Evolutionary conservation across 2,888 invertebrate genomes (phyloP), one percentile per base, ranked within the genome.

Genomic region (Linnaemya vulpina): DNA sequence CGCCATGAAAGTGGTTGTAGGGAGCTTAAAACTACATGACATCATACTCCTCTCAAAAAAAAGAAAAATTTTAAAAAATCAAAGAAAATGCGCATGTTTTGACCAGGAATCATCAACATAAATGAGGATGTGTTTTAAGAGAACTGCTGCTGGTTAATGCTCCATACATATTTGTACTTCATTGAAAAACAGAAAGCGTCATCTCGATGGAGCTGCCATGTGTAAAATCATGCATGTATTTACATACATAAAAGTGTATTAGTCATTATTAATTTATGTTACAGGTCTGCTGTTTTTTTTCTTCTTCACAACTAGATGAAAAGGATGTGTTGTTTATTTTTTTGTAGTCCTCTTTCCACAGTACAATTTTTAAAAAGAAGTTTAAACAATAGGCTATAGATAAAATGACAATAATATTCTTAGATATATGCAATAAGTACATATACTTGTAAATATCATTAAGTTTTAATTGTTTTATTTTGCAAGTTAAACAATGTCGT

Each of bases 71-170:
- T 4, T 22, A 53, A 15, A 17, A 76, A 58, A 67, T 49, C 25
- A 49, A 15, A 70, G 53, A 82, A 74, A 76, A 20, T 81, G 89
- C 89, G 89, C 89, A 89, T 89, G 89, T 87, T 87, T 78, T 67
- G 40, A 9, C 55, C 62, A 74, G 49, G 55, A 68, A 63, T 67
- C 71, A 67, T 46, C 60, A 77, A 58, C 73, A 83, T 74, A 68
- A 70, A 74, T 55, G 43, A 71, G 51, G 53, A 60, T 55, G 49
- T n/a, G n/a, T 30, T 55, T 11, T 10, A 62, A 53, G 46, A 76
- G 55, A 25, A 13, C 22, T 67, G 51, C 60, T 38, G 55, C 46
- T 46, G 38, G 38, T 51, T 38, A 40, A 17, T 70, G 71, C 53
- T 60, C 68, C 68, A 67, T 35, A 35, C 17, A 25, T 20, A 60